phyloP scores from a whole-genome alignment of 2,888 invertebrate species.

The Aphidius colemani region DNA sequence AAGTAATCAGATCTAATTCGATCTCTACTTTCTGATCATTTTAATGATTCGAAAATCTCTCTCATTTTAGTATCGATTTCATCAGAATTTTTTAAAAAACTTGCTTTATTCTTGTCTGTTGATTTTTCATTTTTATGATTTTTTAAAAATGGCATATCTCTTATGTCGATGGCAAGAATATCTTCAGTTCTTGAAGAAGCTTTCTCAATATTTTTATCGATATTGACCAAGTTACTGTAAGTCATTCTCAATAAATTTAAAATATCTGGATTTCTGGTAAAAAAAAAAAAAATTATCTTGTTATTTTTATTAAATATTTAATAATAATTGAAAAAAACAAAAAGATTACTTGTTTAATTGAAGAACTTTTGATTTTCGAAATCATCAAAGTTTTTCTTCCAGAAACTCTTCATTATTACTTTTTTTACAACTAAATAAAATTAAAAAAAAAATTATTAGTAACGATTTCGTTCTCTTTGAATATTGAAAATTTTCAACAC shows the following conservation, averaged over 20 bases:
- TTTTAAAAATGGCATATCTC: slow-evolving; percentile 56
- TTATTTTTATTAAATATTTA: slow-evolving; percentile 9
- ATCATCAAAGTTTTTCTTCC: slow-evolving; percentile 54
- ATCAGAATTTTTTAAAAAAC: not conserved
- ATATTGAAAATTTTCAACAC: no score
- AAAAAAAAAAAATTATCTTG: not conserved
- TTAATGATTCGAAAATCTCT: slow-evolving; percentile 10
- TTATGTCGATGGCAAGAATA: slow-evolving; percentile 59
- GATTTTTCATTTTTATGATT: not conserved
- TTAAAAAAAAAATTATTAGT: slow-evolving; percentile 11
- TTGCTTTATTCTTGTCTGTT: not conserved
- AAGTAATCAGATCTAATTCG: no score
- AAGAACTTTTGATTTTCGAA: slow-evolving; percentile 64
- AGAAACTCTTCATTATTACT: slow-evolving; percentile 32
- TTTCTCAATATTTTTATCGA: slow-evolving; percentile 44
- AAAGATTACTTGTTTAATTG: slow-evolving; percentile 67
- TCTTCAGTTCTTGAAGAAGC: slow-evolving; percentile 56
- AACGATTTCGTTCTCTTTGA: slow-evolving; percentile 14
- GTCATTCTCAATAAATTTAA: slow-evolving; percentile 65
- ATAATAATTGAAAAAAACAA: slow-evolving; percentile 3
- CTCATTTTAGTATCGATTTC: slow-evolving; percentile 17
- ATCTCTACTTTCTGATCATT: not conserved
- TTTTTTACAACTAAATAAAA: slow-evolving; percentile 42
- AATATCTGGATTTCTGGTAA: slow-evolving; percentile 59
- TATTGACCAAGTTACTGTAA: slow-evolving; percentile 57